Evolutionary conservation across 2,888 invertebrate genomes (phyloP).

Genomic region (Latrodectus hesperus): DNA sequence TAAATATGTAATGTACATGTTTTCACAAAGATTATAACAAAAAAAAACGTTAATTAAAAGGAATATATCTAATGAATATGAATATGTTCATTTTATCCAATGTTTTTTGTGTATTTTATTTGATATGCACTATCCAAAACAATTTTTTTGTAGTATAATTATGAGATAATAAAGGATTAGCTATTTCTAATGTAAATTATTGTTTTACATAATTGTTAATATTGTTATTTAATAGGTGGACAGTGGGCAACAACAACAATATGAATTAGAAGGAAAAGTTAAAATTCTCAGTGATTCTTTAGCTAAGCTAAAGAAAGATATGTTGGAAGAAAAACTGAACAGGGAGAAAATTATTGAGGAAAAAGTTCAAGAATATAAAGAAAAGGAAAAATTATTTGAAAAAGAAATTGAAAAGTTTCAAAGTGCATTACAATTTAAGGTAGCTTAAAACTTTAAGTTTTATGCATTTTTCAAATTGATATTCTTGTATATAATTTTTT

Average conservation of each 20-base stretch:
- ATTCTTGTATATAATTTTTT: background rate
- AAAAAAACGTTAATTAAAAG: too few species aligned
- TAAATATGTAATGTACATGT: too few species aligned
- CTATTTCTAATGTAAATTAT: too few species aligned
- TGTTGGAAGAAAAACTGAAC: slow-evolving; percentile 40
- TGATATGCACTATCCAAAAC: too few species aligned
- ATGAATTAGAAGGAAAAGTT: slow-evolving; percentile 61
- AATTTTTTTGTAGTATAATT: too few species aligned
- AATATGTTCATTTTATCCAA: too few species aligned
- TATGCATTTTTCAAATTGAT: background rate
- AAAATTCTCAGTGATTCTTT: slow-evolving; percentile 40
- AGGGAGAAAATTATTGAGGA: slow-evolving; percentile 34
- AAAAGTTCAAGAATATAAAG: slow-evolving; percentile 21
- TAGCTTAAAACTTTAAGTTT: slow-evolving; percentile 12
- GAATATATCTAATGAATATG: too few species aligned
- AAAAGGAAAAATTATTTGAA: slow-evolving; percentile 27
- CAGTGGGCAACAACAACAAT: slow-evolving; percentile 24
- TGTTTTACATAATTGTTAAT: too few species aligned
- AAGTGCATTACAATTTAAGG: slow-evolving; percentile 60
- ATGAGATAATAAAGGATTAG: too few species aligned
- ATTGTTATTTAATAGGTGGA: slow-evolving; percentile 9
- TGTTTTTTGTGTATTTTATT: too few species aligned
- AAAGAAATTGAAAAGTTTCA: slow-evolving; percentile 58
- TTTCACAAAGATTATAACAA: too few species aligned
- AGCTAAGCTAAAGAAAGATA: slow-evolving; percentile 29